Conservation (phyloP, 2,797 vertebrate species). For the Podarcis siculus region DNA sequence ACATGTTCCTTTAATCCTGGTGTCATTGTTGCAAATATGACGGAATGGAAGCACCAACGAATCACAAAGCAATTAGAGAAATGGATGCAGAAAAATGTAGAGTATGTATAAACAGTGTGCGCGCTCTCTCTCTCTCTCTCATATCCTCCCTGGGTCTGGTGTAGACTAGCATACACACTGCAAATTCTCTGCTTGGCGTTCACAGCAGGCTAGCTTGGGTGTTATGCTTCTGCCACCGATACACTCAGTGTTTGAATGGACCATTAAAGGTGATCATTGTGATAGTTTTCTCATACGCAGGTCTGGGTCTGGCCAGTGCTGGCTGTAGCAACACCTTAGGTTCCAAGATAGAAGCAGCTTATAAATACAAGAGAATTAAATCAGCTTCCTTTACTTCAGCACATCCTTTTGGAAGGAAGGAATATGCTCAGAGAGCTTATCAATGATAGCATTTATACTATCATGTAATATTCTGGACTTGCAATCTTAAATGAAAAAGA, state of each 20-base stretch:
- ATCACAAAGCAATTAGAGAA: constrained; percentile 95
- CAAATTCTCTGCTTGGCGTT: background rate
- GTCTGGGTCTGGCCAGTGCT: no score
- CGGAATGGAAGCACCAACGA: constrained; percentile 91
- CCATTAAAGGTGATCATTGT: background rate
- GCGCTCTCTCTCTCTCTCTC: background rate
- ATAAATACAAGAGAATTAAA: no score
- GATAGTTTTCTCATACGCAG: background rate
- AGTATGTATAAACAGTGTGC: constrained; percentile 73
- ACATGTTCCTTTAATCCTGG: constrained; percentile 98
- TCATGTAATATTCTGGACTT: background rate
- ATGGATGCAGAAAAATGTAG: constrained; percentile 94
- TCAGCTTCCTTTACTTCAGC: background rate
- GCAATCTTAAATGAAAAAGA: background rate
- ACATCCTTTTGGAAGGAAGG: background rate
- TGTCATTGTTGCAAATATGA: constrained; percentile 92
- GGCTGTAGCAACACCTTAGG: background rate
- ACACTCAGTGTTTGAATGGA: background rate
- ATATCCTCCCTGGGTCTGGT: no score
- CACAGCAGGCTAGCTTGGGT: background rate
- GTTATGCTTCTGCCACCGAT: background rate
- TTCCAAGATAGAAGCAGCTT: background rate
- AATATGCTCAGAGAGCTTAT: background rate
- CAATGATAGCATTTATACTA: background rate
- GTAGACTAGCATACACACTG: background rate